Base-by-base conservation (phyloP, 2,797 vertebrate species). In the Arnoldichthys spilopterus region DNA sequence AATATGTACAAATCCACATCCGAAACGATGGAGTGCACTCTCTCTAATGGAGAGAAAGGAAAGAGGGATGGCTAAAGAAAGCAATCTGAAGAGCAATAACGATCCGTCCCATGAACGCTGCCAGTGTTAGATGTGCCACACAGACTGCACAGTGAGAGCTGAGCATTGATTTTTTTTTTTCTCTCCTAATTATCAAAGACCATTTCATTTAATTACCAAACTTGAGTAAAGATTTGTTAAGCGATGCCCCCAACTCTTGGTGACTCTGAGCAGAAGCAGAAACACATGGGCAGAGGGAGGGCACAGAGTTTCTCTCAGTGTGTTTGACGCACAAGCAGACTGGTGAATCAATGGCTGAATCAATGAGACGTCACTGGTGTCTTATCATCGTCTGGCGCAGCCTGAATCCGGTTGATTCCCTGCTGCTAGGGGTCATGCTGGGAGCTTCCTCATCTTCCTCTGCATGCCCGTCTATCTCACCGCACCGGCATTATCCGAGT, bases 301-400 rank as follows among this genome's bases (percentile, higher is more conserved):
- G 56, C n/a, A 43, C 34, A 32, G 20, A 54, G 30, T 51, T 74
- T 37, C 54, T 78, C 73, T 70, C 47, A 40, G 40, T 61, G 67
- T 58, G 62, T 34, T 30, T 80, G 83, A 85, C 74, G 82, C 82
- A 84, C 72, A 28, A 78, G 74, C 66, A n/a, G 28, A 45, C 59
- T 34, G 64, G 51, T 54, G 53, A 77, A 82, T 83, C 79, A 80
- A 82, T 82, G 72, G 43, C 45, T 49, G 72, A 82, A 82, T 88
- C 84, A 79, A 83, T 86, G 68, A 78, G 77, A 83, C 66, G 76
- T 85, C 85, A 78, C 64, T 40, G 63, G 58, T 34, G 71, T 72
- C 78, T 87, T 81, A 85, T 86, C 78, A 28, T 70, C 51, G 40
- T 75, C 72, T 83, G 71, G 54, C 79, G 74, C 76, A 77, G 78